Percentiles rank a stretch among this genome's conserved stretches.
Conservation (phyloP, 2,888 invertebrate genomes). For the Scaptomyza polygonia region DNA sequence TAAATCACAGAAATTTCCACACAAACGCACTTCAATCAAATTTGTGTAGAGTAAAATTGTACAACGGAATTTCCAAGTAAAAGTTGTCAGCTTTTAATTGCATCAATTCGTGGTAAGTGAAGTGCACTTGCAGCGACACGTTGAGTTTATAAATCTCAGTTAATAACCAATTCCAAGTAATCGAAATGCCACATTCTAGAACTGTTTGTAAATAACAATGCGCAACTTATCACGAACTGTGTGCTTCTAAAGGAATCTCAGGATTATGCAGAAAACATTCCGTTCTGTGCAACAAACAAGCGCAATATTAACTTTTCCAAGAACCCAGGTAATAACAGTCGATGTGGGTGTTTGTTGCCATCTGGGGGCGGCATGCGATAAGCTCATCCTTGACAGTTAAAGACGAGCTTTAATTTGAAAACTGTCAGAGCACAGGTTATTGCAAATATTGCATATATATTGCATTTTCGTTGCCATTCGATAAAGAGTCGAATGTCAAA, state of each 20-base stretch:
- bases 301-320: background rate
- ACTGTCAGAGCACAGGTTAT: slow-evolving; percentile 9
- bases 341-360: background rate
- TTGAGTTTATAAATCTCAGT: no score
- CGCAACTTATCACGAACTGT: background rate
- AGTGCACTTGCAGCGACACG: background rate
- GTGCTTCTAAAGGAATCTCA: background rate
- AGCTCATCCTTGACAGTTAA: slow-evolving; percentile 31
- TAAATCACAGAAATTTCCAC: background rate
- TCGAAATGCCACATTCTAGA: no score
- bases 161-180: no score
- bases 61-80: no score
- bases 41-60: no score
- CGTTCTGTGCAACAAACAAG: background rate
- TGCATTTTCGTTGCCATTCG: no score
- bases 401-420: slow-evolving; percentile 28
- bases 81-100: no score
- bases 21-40: background rate
- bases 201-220: no score
- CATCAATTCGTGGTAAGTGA: background rate
- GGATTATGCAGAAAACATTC: background rate
- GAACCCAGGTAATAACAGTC: background rate
- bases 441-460: no score
- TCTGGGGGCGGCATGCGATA: slow-evolving; percentile 5
- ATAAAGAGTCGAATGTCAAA: no score